A percentile compares a stretch with the other conserved stretches of the same genome.
Conservation (phyloP, 2,888 invertebrate genomes). For the Flabesymbios commensalis region DNA sequence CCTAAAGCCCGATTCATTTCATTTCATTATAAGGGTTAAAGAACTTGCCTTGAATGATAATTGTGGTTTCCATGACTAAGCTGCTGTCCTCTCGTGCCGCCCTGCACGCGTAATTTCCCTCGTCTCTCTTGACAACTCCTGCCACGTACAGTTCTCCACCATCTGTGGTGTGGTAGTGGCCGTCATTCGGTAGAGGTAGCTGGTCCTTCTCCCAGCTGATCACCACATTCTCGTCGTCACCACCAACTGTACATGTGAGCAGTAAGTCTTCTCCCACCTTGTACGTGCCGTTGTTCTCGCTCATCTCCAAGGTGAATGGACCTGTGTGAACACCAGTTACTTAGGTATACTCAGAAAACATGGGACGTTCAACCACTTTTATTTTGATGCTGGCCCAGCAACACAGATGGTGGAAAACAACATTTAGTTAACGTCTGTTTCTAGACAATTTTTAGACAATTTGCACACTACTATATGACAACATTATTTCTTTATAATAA, state of each 20-base stretch:
- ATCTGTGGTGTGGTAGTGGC: not conserved
- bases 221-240: slow-evolving; percentile 42
- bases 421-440: no score
- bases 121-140: slow-evolving; percentile 43
- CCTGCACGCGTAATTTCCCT: slow-evolving; percentile 52
- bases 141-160: slow-evolving; percentile 42
- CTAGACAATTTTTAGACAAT: no score
- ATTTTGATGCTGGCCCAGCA: no score
- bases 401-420: not conserved
- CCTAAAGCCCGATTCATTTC: no score
- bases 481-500: no score
- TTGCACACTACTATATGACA: no score
- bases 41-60: not conserved
- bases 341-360: not conserved
- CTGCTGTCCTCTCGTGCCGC: slow-evolving; percentile 31
- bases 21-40: no score
- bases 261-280: slow-evolving; percentile 46
- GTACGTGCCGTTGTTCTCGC: slow-evolving; percentile 39
- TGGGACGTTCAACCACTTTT: no score
- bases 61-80: no score
- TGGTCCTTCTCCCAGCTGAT: slow-evolving; percentile 45
- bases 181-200: slow-evolving; percentile 28
- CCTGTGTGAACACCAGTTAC: slow-evolving; percentile 37
- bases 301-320: slow-evolving; percentile 42
- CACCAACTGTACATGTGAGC: slow-evolving; percentile 45